Conservation (phyloP, 1,140 invertebrate genomes). For the Lysiphlebus fabarum region DNA sequence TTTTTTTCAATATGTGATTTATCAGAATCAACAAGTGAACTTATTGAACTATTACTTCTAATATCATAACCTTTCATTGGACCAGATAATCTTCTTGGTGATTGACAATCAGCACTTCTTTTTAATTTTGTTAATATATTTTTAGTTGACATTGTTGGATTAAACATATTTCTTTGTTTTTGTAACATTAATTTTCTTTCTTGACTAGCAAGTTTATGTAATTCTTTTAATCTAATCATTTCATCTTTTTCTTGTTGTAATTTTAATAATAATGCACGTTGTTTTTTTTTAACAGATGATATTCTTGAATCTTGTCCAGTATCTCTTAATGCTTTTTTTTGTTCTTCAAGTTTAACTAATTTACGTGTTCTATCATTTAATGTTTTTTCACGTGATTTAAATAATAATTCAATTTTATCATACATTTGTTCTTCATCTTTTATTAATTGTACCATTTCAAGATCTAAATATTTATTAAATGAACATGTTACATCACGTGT, state of each 20-base stretch:
- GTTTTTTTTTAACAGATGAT: conserved; percentile 58
- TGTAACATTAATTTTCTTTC: conserved; percentile 52
- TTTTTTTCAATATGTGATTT: conserved; percentile 49
- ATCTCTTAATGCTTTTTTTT: conserved; percentile 55
- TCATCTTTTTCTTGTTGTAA: conserved; percentile 58
- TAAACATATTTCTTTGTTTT: conserved; percentile 53
- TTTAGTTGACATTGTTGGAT: conserved; percentile 54
- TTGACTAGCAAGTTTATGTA: conserved; percentile 52
- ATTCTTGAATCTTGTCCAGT: conserved; percentile 54
- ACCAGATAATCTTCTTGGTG: conserved; percentile 48
- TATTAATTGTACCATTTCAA: conserved; percentile 52
- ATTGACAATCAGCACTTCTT: conserved; percentile 50
- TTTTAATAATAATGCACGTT: conserved; percentile 54
- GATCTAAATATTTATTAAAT: conserved; percentile 51
- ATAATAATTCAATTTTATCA: conserved; percentile 54
- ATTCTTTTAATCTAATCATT: conserved; percentile 54
- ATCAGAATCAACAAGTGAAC: conserved; percentile 51
- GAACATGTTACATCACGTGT: conserved; percentile 51
- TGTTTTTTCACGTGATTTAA: conserved; percentile 58
- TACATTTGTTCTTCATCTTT: conserved; percentile 52
- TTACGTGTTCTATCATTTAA: conserved; percentile 61
- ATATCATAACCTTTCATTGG: conserved; percentile 55
- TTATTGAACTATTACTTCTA: conserved; percentile 52
- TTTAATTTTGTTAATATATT: conserved; percentile 53
- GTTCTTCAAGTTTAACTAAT: conserved; percentile 57